Percentiles rank a stretch among this genome's conserved stretches.
These are phyloP conservation scores for Alentia gelatinosa DNA, from an alignment of 2,888 invertebrate genomes.

Conservation along the genomic window DNA sequence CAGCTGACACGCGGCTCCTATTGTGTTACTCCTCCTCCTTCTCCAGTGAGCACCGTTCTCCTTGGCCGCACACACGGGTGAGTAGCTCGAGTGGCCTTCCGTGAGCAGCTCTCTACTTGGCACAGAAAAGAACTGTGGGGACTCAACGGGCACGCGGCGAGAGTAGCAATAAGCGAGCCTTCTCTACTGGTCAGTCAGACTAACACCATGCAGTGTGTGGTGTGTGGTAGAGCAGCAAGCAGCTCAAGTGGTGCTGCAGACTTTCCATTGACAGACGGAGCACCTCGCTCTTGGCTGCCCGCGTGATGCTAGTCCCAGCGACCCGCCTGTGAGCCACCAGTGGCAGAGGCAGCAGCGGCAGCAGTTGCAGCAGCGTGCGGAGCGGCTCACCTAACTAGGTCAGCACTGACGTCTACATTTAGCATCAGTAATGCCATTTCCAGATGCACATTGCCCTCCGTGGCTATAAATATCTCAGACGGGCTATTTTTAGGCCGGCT, in stretches of 20 bases:
- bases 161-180: too few relatives aligned
- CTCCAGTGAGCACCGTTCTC: too few relatives aligned
- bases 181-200: too few relatives aligned
- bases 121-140: too few relatives aligned
- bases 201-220: too few relatives aligned
- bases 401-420: slow-evolving; percentile 48
- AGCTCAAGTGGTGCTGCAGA: background rate
- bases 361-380: background rate
- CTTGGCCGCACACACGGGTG: too few relatives aligned
- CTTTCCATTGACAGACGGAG: background rate
- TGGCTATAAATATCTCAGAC: slow-evolving; percentile 34
- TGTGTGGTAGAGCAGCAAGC: too few relatives aligned
- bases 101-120: too few relatives aligned
- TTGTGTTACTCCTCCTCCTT: too few relatives aligned
- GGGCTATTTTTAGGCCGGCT: slow-evolving; percentile 14
- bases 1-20: too few relatives aligned
- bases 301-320: background rate
- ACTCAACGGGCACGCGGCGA: too few relatives aligned
- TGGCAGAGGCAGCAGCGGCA: background rate
- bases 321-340: background rate
- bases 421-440: slow-evolving; percentile 51
- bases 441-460: slow-evolving; percentile 35
- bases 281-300: background rate
- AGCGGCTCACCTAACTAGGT: slow-evolving; percentile 45
- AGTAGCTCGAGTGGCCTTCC: too few relatives aligned